Base-by-base conservation (phyloP, 1,140 invertebrate genomes). In the Limonius californicus region DNA sequence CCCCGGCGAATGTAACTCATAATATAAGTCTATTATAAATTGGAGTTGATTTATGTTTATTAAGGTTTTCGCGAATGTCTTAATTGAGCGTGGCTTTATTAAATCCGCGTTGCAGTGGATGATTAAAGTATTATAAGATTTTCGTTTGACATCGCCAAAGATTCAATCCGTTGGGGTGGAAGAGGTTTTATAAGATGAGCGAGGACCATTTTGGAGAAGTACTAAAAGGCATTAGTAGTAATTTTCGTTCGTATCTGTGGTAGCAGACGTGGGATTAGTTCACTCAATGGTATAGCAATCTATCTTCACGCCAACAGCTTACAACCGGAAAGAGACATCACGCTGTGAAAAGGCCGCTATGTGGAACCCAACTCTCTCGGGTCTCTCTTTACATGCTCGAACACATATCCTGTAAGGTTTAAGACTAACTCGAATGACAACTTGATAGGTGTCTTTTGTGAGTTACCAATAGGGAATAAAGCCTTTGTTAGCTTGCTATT, bases 251-350 rank as follows among this genome's bases (percentile, higher is more conserved):
- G 64, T 65, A 65, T 65, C 64, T 62, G 56, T 56, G 45, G 56
- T 54, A 43, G 60, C 64, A 65, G 60, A 57, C 59, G 55, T 30
- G 47, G 64, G 60, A 65, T 65, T 65, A 65, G 60, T 62, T 62
- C 56, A 65, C 58, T 65, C 64, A 65, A 65, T 65, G 60, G 60
- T 65, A 62, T 59, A 62, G 64, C 64, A 62, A 65, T 65, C 60
- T 65, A 65, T 65, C 64, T 65, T 65, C 60, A 57, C 64, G 58
- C 64, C 64, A 62, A 59, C 64, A 65, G 64, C 62, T 65, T 65
- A 65, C 64, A 65, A 65, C 58, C 64, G 62, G 57, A 63, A 63
- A 63, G 62, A 63, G 62, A 63, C 62, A 63, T 63, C 62, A 63
- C 62, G 32, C 62, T 56, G 62, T 63, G 62, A 63, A 63, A 63